A percentile compares a stretch with the other conserved stretches of the same genome.
Conservation (phyloP, 2,888 invertebrate species). For the Zygogramma bicolorata region DNA sequence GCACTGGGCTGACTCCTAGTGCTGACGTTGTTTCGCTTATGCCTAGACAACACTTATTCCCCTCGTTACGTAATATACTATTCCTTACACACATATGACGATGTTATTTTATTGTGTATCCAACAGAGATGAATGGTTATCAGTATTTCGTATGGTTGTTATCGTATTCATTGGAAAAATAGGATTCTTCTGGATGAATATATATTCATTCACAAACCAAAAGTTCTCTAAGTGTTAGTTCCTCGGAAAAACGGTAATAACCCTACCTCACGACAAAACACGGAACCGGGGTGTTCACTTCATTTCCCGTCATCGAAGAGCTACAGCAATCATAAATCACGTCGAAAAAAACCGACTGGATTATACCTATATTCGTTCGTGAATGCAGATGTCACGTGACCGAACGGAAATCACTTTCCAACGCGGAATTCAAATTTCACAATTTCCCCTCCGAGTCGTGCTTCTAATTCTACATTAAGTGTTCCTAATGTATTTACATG, state of each 20-base stretch:
- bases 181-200: no score
- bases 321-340: conserved; percentile 16
- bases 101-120: no score
- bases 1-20: no score
- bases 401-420: conserved; percentile 62
- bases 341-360: conserved; percentile 7
- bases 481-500: conserved; percentile 63
- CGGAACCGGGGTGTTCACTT: not conserved
- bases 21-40: no score
- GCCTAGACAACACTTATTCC: no score
- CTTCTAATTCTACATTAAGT: conserved; percentile 62
- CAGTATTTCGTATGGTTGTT: no score
- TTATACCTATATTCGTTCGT: conserved; percentile 38
- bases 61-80: no score
- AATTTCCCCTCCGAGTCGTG: conserved; percentile 65
- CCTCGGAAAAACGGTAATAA: not conserved
- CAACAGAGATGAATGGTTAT: no score
- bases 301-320: not conserved
- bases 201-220: no score
- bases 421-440: conserved; percentile 65
- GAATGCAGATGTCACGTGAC: conserved; percentile 59
- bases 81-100: no score
- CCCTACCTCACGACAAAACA: not conserved
- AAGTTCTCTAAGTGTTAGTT: no score
- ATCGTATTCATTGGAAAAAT: no score